Evolutionary conservation across 2,888 invertebrate genomes (phyloP), one percentile per base, ranked within the genome.

Genomic region (Dynastes grantii): DNA sequence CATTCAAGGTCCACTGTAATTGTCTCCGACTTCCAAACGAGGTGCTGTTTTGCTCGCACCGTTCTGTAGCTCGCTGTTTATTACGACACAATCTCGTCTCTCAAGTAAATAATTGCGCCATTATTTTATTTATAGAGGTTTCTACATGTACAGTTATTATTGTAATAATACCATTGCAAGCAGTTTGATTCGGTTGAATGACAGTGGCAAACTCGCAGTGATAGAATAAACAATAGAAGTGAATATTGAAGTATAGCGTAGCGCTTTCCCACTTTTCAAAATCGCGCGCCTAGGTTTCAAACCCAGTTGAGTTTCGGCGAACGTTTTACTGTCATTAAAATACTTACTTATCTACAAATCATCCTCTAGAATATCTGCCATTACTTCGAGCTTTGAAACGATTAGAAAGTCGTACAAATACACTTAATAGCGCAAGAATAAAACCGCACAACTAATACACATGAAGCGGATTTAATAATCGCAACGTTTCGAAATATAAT

Each of bases 31-130:
- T 58, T 73, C 73, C 40, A 9, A 73, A 16, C 37, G 13, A 16
- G 58, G 40, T 29, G 55, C 29, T 73, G 40, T 58, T 58, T 37
- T 58, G 40, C 51, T 16, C 37, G 40, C 53, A 53, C 6, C 5
- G 2, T 49, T 27, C 37, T 40, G 8, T 58, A 40, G 8, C 65
- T 8, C 37, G 65, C 22, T 1, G 37, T 67, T 49, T 45, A 37
- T 73, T 73, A 32, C 73, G 73, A 73, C 73, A 73, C 37, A 58
- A 55, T 58, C 58, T 55, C 51, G 53, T 27, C 76, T 67, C 37
- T 37, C 65, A 76, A 76, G 53, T 76, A 67, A 58, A 76, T 76
- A 76, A 76, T 76, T 76, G 76, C 76, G 76, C 40, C 58, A 76
- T 65, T 76, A 76, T 76, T 37, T 53, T 67, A 76, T 76, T 76